These are phyloP conservation scores for Drosophila meridiana DNA, from an alignment of 2,888 invertebrate species.

Conservation along the genomic window DNA sequence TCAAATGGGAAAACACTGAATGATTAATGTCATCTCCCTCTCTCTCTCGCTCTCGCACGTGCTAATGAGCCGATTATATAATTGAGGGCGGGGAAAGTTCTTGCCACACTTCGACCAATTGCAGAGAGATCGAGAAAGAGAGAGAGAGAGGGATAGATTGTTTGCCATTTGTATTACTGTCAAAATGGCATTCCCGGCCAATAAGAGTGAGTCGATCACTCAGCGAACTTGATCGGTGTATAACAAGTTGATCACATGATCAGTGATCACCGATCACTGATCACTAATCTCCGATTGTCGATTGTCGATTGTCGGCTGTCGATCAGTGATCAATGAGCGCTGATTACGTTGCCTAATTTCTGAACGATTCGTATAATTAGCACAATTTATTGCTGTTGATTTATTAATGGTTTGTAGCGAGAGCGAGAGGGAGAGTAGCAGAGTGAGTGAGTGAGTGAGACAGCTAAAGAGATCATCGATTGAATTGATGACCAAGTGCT, in stretches of 20 bases:
- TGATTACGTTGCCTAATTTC: constrained; percentile 9
- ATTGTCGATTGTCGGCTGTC: neutral
- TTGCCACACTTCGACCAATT: constrained; percentile 5
- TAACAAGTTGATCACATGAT: constrained; percentile 8
- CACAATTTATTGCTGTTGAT: constrained; percentile 9
- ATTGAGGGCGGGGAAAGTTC: constrained; percentile 23
- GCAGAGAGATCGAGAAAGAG: no score
- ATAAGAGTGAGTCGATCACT: neutral
- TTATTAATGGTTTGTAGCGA: neutral
- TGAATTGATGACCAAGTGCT: neutral
- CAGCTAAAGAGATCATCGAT: neutral
- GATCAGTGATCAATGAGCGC: constrained; percentile 5
- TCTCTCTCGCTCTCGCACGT: neutral
- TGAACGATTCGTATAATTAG: constrained; percentile 17
- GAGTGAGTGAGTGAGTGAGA: neutral
- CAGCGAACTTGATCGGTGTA: constrained; percentile 9
- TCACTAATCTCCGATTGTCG: neutral
- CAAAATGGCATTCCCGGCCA: constrained; percentile 2
- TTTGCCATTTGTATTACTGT: neutral
- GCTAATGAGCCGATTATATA: constrained; percentile 4
- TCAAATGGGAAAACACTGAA: constrained; percentile 15
- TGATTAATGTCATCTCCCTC: constrained; percentile 15
- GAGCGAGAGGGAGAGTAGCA: neutral
- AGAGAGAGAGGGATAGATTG: neutral
- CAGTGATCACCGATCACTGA: neutral